Base-by-base conservation (phyloP, 1,140 invertebrate species). In the Drosophila ercepeae region DNA sequence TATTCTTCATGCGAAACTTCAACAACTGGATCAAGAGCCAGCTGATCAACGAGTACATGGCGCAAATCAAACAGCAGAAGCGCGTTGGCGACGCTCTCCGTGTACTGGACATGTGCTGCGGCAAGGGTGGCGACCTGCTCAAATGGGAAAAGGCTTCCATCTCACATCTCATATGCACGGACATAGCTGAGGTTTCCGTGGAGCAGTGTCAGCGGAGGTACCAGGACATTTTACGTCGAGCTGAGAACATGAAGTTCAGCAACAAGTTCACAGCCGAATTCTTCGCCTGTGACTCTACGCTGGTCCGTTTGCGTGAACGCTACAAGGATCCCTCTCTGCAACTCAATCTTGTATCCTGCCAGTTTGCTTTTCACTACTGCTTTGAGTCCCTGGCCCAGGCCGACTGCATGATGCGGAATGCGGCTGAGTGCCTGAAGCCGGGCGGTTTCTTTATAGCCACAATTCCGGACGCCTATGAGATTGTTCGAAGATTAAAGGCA, bases 21-120 rank as follows among this genome's bases (percentile, higher is more conserved):
- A 99, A 99, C 91, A 99, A 99, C 92, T 99, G 98, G 98, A 95
- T 99, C 6, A 99, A 99, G 92, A 92, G 97, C 91, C 97, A 98
- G 92, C 92, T 99, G 0, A 99, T 99, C 77, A 94, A 94, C 86
- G 94, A 96, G 89, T 95, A 95, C 84, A 90, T 95, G 46, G 92
- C 92, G 46, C 94, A 95, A 86, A 91, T 96, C 1, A 94, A 94
- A 73, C 92, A 94, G 64, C 92, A 92, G 29, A 94, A 92, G 54
- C 93, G 92, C 71, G 92, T 94, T 51, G 94, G 94, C 23, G 91
- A 92, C 53, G 91, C 93, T 4, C 74, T 95, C 4, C 92, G 92
- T 60, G 94, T 95, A 0, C 90, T 96, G 48, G 95, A 96, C 84
- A 94, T 96, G 92, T 96, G 95, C 73, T 96, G 95, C 89, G 99